phyloP scores from a whole-genome alignment of 2,888 invertebrate species.

The Palloptera scutellata region DNA sequence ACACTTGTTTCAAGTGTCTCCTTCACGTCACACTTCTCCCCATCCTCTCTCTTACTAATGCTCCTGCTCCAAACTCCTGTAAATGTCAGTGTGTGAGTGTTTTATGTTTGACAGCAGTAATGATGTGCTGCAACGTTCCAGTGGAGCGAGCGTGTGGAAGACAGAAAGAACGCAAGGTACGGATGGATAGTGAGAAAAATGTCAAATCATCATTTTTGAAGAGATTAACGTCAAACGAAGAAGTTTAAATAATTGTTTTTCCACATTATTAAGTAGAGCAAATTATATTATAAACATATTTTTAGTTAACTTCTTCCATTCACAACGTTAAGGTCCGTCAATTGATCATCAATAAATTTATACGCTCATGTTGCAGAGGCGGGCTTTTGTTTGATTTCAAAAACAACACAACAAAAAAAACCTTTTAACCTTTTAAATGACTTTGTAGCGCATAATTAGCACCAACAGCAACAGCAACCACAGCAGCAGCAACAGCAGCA shows the following conservation, averaged over 20 bases:
- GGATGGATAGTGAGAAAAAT: slow-evolving; percentile 30
- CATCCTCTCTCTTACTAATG: too few species aligned
- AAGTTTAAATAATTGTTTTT: slow-evolving; percentile 26
- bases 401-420: neutral
- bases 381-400: too few species aligned
- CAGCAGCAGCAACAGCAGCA: neutral
- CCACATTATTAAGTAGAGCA: slow-evolving; percentile 18
- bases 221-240: slow-evolving; percentile 56
- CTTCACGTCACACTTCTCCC: too few species aligned
- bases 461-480: neutral
- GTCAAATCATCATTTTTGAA: slow-evolving; percentile 50
- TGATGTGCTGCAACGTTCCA: neutral
- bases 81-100: too few species aligned
- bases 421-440: neutral
- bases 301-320: too few species aligned
- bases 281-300: neutral
- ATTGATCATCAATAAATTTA: too few species aligned
- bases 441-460: slow-evolving; percentile 14
- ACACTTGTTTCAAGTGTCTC: slow-evolving; percentile 22
- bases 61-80: too few species aligned
- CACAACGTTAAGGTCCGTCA: too few species aligned
- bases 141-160: neutral
- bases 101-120: slow-evolving; percentile 1
- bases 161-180: slow-evolving; percentile 8
- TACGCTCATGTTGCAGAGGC: too few species aligned